Percentiles rank a stretch among this genome's conserved stretches.
These are phyloP conservation scores for Glandiceps talaboti DNA, from an alignment of 53 echinoderm and acorn worm genomes.

Conservation along the genomic window DNA sequence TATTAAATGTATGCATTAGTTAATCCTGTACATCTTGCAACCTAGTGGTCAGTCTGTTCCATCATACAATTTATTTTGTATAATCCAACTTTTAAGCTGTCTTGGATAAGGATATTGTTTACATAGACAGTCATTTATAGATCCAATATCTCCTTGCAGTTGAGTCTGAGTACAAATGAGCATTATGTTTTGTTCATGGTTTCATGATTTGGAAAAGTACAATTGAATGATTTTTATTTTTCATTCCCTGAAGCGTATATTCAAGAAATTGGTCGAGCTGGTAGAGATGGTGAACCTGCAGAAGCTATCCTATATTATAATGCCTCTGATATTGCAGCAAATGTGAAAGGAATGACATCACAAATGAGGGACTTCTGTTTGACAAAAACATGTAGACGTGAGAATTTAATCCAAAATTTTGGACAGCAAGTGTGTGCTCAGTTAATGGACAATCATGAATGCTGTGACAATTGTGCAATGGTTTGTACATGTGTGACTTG, in stretches of 20 bases:
- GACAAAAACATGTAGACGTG: background rate
- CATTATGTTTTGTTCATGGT: too few relatives aligned
- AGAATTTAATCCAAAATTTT: background rate
- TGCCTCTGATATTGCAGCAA: background rate
- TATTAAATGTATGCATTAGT: too few relatives aligned
- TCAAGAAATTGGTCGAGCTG: slow-evolving; percentile 88
- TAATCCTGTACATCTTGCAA: too few relatives aligned
- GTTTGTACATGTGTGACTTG: background rate
- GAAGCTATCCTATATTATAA: slow-evolving; percentile 69
- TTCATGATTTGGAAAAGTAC: too few relatives aligned
- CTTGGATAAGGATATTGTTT: too few relatives aligned
- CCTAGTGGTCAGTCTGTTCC: too few relatives aligned
- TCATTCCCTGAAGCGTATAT: background rate
- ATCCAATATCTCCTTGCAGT: background rate
- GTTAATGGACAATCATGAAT: background rate
- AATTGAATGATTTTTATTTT: too few relatives aligned
- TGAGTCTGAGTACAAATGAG: too few relatives aligned
- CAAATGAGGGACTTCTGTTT: background rate
- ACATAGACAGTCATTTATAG: background rate
- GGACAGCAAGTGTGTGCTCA: background rate
- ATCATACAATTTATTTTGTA: too few relatives aligned
- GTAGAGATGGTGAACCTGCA: slow-evolving; percentile 71
- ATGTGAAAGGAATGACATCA: background rate
- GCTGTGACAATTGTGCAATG: background rate
- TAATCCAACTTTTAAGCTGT: too few relatives aligned